These are phyloP conservation scores for Dinoponera quadriceps DNA, from an alignment of 1,140 invertebrate genomes.

Conservation along the genomic window DNA sequence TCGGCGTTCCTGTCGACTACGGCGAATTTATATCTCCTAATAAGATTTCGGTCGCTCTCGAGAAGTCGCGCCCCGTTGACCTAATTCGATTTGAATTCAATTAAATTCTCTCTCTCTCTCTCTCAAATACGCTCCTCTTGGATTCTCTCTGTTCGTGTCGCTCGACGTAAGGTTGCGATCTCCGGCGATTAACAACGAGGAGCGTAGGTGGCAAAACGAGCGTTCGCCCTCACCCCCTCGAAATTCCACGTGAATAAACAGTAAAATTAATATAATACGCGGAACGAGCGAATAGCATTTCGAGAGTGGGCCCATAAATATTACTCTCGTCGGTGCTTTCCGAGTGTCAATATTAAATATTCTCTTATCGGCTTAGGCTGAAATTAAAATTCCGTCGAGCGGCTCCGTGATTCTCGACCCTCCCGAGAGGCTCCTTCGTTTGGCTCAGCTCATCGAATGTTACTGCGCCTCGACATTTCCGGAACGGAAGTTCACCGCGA, in stretches of 20 bases:
- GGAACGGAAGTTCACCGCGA: no score
- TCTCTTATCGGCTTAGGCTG: background rate
- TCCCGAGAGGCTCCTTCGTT: no score
- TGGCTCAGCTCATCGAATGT: no score
- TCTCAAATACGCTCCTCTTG: background rate
- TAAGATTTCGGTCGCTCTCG: background rate
- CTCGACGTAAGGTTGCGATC: background rate
- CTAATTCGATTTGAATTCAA: constrained; percentile 16
- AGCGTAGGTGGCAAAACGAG: no score
- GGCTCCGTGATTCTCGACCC: no score
- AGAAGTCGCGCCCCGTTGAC: background rate
- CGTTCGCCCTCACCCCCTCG: no score
- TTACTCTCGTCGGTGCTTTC: background rate
- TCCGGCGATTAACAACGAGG: no score
- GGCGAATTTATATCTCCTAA: constrained; percentile 11
- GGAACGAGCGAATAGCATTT: background rate
- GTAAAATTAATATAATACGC: background rate
- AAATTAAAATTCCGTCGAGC: background rate
- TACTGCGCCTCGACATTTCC: no score
- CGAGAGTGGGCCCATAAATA: background rate
- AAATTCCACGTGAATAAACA: constrained; percentile 9
- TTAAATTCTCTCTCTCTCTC: background rate
- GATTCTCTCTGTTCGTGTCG: constrained; percentile 25
- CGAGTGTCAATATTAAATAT: background rate
- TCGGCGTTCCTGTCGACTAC: background rate